Evolutionary conservation across 2,888 invertebrate genomes (phyloP).

Genomic region (Polylopha cassiicola): DNA sequence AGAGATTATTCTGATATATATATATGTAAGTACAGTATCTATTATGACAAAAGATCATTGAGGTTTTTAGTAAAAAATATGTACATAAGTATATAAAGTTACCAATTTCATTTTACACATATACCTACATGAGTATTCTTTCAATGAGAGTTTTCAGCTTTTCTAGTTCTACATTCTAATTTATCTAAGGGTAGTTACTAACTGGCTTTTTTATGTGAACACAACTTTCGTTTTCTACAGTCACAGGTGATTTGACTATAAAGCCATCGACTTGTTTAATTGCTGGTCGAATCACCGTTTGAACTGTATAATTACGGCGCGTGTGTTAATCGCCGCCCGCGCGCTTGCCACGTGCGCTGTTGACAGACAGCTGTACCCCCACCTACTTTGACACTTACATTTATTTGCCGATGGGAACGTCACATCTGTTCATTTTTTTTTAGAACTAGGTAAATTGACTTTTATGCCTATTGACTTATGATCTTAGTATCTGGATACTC

Average conservation of each 20-base stretch:
- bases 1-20: too few species aligned
- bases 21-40: too few species aligned
- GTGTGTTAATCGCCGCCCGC: slow-evolving; percentile 21
- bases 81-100: too few species aligned
- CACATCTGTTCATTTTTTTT: neutral
- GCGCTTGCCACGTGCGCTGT: slow-evolving; percentile 21
- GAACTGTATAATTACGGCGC: slow-evolving; percentile 20
- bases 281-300: slow-evolving; percentile 18
- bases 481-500: neutral
- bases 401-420: too few species aligned
- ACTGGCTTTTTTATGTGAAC: neutral
- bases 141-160: too few species aligned
- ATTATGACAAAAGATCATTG: too few species aligned
- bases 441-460: slow-evolving; percentile 7
- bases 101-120: too few species aligned
- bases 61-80: too few species aligned
- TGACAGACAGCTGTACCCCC: slow-evolving; percentile 22
- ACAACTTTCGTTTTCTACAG: slow-evolving; percentile 7
- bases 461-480: slow-evolving; percentile 4
- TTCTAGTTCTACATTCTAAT: too few species aligned
- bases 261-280: slow-evolving; percentile 18
- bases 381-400: slow-evolving; percentile 14
- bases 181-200: too few species aligned
- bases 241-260: slow-evolving; percentile 13
- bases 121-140: too few species aligned